Base-by-base conservation (phyloP, 2,888 invertebrate species). In the Heterodera filipjevi region DNA sequence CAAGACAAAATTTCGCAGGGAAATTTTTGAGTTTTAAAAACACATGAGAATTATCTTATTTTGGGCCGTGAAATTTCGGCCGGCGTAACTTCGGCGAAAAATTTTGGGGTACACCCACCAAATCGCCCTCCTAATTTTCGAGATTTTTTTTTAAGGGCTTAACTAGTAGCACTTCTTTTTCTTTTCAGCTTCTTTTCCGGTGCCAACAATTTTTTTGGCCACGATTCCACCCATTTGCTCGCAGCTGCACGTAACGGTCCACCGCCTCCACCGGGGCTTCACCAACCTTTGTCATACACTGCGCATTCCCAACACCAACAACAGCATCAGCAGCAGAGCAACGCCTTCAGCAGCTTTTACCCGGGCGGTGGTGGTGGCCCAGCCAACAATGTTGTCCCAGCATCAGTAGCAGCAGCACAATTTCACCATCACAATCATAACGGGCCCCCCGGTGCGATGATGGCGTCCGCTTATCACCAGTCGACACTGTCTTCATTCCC, bases 291-390 rank as follows among this genome's bases (percentile, higher is more conserved):
- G 59, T 27, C 59, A 27, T 59, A 27, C 2, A 1, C 59, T 27
- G 39, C 39, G 12, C 39, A 39, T 10, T 3, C 14, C 49, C 49
- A 49, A 16, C 59, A 59, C 1, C n/a, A n/a, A 12, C 59, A 59
- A 27, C 59, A 59, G 59, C 53, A 53, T 5, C 59, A 27, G 6
- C 59, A 59, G 2, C 59, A n/a, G 59, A 5, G 8, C 10, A 59
- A 59, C 59, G 59, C 59, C 59, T 59, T 59, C 59, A 59, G 10
- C 59, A 59, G 59, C 27, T 59, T 59, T 59, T 59, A 22, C 27
- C 27, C 59, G 10, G 8, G 12, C 16, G 49, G 49, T 16, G 49
- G 16, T 19, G 14, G 49, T 49, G 59, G 59, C 53, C 19, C 53
- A 16, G 22, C 59, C 59, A 59, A n/a, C 59, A 59, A 59, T 59